These are phyloP conservation scores for Leptinotarsa tumamoca DNA, from an alignment of 2,888 invertebrate genomes.

Conservation along the genomic window DNA sequence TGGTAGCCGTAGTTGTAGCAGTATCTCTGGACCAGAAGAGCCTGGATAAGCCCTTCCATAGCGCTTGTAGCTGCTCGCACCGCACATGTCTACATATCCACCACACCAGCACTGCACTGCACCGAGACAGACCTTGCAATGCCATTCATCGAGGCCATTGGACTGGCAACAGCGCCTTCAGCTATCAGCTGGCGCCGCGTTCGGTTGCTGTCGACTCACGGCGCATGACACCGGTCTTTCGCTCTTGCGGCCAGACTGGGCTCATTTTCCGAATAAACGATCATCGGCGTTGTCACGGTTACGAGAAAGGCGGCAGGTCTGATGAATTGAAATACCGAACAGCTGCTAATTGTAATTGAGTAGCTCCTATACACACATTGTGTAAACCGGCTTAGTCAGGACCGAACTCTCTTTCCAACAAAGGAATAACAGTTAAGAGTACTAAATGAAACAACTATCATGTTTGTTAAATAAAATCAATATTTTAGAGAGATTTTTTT, in stretches of 20 bases:
- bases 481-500: too few species aligned
- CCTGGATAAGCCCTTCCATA: conserved; percentile 67
- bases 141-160: conserved; percentile 79
- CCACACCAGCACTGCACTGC: conserved; percentile 63
- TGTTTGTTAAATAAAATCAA: too few species aligned
- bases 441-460: too few species aligned
- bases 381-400: too few species aligned
- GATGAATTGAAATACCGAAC: background rate
- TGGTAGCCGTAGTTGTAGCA: conserved; percentile 63
- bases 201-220: conserved; percentile 43
- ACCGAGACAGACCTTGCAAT: conserved; percentile 69
- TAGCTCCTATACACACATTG: too few species aligned
- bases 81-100: conserved; percentile 57
- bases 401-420: too few species aligned
- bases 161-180: conserved; percentile 65
- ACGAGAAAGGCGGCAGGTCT: conserved; percentile 2
- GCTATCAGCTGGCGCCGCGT: conserved; percentile 64
- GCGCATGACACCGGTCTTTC: conserved; percentile 47
- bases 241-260: conserved; percentile 42
- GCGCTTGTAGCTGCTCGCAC: conserved; percentile 48
- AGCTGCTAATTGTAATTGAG: background rate
- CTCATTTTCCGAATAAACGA: conserved; percentile 33
- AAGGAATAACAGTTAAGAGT: too few species aligned
- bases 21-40: conserved; percentile 61
- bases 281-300: conserved; percentile 29